Evolutionary conservation across 53 echinoderm and acorn worm genomes (phyloP).

Genomic region (Astropecten irregularis): DNA sequence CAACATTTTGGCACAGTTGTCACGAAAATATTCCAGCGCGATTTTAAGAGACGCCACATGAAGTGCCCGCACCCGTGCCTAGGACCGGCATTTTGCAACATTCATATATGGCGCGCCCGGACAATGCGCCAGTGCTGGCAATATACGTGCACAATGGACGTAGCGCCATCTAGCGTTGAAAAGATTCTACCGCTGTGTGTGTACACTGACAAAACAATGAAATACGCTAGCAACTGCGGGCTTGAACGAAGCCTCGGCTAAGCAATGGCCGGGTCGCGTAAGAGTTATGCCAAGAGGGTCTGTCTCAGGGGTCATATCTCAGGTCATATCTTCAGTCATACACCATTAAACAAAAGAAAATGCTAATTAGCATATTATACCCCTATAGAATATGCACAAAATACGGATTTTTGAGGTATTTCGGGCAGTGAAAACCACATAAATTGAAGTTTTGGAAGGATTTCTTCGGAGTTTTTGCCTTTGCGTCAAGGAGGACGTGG

Average conservation of each 20-base stretch:
- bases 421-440: background rate
- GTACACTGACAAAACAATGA: constrained; percentile 41
- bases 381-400: constrained; percentile 24
- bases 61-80: constrained; percentile 46
- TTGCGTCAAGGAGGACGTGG: background rate
- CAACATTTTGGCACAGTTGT: constrained; percentile 53
- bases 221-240: constrained; percentile 29
- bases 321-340: constrained; percentile 30
- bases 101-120: constrained; percentile 37
- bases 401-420: constrained; percentile 1
- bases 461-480: background rate
- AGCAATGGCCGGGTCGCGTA: background rate
- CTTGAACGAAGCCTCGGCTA: background rate
- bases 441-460: background rate
- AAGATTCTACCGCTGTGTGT: constrained; percentile 37
- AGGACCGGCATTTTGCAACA: constrained; percentile 55
- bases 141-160: constrained; percentile 39
- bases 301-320: background rate
- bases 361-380: constrained; percentile 56
- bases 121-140: constrained; percentile 43
- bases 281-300: background rate
- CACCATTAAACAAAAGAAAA: constrained; percentile 36
- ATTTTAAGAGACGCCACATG: constrained; percentile 1
- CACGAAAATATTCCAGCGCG: constrained; percentile 52
- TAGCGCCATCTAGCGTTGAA: constrained; percentile 66